Conservation (phyloP, 2,888 invertebrate species). For the Limnephilus auricula region DNA sequence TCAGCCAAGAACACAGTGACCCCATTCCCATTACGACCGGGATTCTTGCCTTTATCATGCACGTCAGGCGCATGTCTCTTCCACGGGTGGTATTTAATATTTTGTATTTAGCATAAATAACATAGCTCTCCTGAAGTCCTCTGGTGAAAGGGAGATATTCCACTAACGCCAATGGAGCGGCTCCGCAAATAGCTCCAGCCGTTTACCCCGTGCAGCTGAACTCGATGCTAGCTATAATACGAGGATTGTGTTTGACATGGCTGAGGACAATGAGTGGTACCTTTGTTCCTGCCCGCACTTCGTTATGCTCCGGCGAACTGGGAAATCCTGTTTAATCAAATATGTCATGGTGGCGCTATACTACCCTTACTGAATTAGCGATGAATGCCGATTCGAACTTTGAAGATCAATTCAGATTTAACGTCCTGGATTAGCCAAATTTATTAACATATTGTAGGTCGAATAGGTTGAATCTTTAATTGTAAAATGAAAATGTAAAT, state of each 20-base stretch:
- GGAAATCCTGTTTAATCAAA: conserved; percentile 31
- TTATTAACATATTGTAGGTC: background rate
- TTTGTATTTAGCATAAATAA: background rate
- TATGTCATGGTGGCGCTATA: conserved; percentile 6
- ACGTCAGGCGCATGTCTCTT: conserved; percentile 5
- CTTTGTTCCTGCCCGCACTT: background rate
- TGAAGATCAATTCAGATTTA: background rate
- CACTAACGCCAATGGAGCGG: background rate
- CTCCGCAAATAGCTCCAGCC: background rate
- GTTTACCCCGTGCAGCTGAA: conserved; percentile 2
- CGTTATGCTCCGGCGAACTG: conserved; percentile 3
- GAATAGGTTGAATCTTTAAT: background rate
- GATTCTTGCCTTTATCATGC: background rate
- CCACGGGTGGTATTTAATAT: background rate
- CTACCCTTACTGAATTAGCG: background rate
- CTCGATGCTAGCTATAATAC: background rate
- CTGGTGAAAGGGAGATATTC: background rate
- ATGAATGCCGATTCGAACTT: background rate
- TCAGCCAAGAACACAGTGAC: background rate
- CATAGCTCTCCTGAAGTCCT: background rate
- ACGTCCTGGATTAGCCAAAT: background rate
- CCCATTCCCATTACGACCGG: background rate
- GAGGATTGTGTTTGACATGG: conserved; percentile 19
- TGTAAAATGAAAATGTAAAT: too few species aligned
- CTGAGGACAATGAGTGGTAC: background rate